Conservation (phyloP, 2,113 vertebrate genomes). For the Oreochromis tanganicae region DNA sequence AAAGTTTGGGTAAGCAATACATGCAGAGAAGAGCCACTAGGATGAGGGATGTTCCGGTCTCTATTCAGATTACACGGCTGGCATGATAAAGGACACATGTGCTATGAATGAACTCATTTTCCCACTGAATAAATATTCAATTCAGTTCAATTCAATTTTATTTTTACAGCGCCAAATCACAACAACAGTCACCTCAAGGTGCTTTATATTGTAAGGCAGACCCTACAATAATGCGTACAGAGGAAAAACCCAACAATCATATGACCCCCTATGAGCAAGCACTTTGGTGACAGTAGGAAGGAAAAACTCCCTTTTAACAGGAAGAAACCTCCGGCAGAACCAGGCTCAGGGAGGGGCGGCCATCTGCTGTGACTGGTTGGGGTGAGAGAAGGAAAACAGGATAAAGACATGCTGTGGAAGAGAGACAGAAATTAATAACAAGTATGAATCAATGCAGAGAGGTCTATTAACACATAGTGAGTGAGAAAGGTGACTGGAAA, state of each 20-base stretch:
- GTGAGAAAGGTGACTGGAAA: no score
- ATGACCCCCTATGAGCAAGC: not conserved
- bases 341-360: not conserved
- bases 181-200: not conserved
- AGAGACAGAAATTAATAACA: not conserved
- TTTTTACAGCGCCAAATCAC: not conserved
- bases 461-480: no score
- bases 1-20: not conserved
- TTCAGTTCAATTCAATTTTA: not conserved
- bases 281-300: fast-evolving
- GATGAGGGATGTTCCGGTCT: not conserved
- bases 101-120: not conserved
- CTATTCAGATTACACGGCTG: not conserved
- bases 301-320: not conserved
- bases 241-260: not conserved
- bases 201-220: not conserved
- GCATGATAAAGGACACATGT: not conserved
- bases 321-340: fast-evolving
- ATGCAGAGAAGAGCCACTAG: not conserved
- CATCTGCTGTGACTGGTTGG: fast-evolving
- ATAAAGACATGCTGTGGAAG: not conserved
- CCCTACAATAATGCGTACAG: fast-evolving
- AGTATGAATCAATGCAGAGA: no score
- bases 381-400: fast-evolving
- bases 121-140: not conserved